phyloP scores from a whole-genome alignment of 1,140 invertebrate species.

The Lordiphosa collinella region DNA sequence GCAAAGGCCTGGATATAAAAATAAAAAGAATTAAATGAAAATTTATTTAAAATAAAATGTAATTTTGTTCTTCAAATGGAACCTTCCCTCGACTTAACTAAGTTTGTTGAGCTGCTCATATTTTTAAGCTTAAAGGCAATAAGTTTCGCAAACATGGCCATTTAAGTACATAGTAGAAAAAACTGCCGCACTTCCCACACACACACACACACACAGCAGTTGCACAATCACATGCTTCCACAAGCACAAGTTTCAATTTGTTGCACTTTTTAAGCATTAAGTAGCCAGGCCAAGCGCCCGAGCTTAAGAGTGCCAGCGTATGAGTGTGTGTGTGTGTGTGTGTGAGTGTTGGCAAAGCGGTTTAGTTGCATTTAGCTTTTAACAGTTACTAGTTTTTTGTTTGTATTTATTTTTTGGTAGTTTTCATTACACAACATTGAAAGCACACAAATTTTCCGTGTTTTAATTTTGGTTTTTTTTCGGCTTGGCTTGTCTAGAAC shows the following conservation, averaged over 20 bases:
- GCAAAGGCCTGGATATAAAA: neutral
- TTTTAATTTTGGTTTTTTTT: slow-evolving; percentile 23
- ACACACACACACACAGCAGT: slow-evolving; percentile 7
- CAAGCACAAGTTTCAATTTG: slow-evolving; percentile 79
- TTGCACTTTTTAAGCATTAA: slow-evolving; percentile 76
- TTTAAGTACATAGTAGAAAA: slow-evolving; percentile 51
- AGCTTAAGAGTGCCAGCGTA: slow-evolving; percentile 47
- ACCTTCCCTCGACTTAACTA: slow-evolving; percentile 16
- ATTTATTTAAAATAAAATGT: neutral
- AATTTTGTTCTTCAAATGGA: neutral
- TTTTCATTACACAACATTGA: slow-evolving; percentile 68
- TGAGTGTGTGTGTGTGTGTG: slow-evolving; percentile 18
- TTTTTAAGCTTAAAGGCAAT: slow-evolving; percentile 60
- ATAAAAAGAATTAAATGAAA: neutral
- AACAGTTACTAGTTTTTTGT: slow-evolving; percentile 59
- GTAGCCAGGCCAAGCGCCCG: slow-evolving; percentile 45
- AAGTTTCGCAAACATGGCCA: slow-evolving; percentile 51
- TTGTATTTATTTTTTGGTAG: slow-evolving; percentile 31
- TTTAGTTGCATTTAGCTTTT: slow-evolving; percentile 70
- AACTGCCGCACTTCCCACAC: slow-evolving; percentile 8
- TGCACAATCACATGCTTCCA: slow-evolving; percentile 76
- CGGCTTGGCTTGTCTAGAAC: slow-evolving; percentile 42
- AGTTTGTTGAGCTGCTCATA: slow-evolving; percentile 34
- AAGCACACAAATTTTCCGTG: slow-evolving; percentile 61
- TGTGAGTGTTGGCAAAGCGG: slow-evolving; percentile 53